Percentiles rank a stretch among this genome's conserved stretches.
These are phyloP conservation scores for Iguana delicatissima DNA, from an alignment of 2,797 vertebrate species.

Conservation along the genomic window DNA sequence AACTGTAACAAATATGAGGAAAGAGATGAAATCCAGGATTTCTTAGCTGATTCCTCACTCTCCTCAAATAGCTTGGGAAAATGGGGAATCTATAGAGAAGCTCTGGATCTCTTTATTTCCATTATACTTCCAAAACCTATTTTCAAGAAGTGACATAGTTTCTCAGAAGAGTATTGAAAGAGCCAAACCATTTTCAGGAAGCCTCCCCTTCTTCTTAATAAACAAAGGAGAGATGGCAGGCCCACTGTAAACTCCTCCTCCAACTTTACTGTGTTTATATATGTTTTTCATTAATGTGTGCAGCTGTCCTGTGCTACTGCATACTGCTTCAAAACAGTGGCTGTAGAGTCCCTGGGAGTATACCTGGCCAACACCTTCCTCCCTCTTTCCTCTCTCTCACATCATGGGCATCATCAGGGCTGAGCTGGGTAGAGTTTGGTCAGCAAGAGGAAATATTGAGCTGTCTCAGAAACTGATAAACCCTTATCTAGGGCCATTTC, in stretches of 20 bases:
- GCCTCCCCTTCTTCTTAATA: background rate
- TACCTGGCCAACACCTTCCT: too few relatives aligned
- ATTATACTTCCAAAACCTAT: background rate
- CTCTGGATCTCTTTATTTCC: background rate
- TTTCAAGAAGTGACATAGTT: background rate
- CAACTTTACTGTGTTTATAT: too few relatives aligned
- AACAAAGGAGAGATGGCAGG: background rate
- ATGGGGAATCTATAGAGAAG: slow-evolving; percentile 5
- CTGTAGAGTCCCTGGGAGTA: too few relatives aligned
- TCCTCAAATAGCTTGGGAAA: background rate
- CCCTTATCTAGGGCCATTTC: too few relatives aligned
- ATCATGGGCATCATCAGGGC: too few relatives aligned
- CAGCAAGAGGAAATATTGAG: too few relatives aligned
- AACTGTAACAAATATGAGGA: background rate
- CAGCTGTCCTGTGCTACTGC: too few relatives aligned
- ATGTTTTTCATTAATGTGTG: too few relatives aligned
- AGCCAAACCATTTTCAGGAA: background rate
- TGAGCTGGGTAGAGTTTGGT: too few relatives aligned
- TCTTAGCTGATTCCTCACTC: background rate
- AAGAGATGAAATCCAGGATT: slow-evolving; percentile 20
- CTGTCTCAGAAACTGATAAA: too few relatives aligned
- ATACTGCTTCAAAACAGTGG: too few relatives aligned
- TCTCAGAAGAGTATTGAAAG: background rate
- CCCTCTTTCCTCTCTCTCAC: too few relatives aligned
- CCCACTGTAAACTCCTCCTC: background rate